phyloP scores from a whole-genome alignment of 2,797 vertebrate species.

The Nyctibius grandis region DNA sequence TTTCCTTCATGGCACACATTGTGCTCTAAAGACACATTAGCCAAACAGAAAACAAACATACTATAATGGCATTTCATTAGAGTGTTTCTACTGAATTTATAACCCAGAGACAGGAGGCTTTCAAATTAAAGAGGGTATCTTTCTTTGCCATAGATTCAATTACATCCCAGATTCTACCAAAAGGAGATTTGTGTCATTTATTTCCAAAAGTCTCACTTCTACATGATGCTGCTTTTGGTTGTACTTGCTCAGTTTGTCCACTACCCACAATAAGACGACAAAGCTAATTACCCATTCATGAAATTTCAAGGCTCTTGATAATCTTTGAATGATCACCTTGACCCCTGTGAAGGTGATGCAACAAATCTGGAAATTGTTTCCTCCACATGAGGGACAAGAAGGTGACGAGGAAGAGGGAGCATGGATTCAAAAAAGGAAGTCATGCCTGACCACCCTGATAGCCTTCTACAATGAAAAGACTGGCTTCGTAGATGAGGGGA shows the following conservation, averaged over 20 bases:
- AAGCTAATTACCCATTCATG: background rate
- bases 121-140: background rate
- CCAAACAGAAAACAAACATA: background rate
- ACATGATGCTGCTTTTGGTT: background rate
- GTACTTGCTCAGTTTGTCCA: background rate
- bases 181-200: background rate
- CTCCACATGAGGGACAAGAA: background rate
- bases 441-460: background rate
- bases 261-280: background rate
- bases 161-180: background rate
- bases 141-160: background rate
- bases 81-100: background rate
- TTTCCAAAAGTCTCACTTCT: background rate
- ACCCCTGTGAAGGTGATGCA: background rate
- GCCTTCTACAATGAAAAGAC: background rate
- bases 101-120: background rate
- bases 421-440: background rate
- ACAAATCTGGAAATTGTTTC: background rate
- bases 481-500: background rate
- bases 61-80: background rate
- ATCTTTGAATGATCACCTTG: background rate
- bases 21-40: background rate
- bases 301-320: background rate
- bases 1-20: background rate
- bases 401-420: background rate